These are phyloP conservation scores for Drosophila eohydei DNA, from an alignment of 2,888 invertebrate genomes.

Conservation along the genomic window DNA sequence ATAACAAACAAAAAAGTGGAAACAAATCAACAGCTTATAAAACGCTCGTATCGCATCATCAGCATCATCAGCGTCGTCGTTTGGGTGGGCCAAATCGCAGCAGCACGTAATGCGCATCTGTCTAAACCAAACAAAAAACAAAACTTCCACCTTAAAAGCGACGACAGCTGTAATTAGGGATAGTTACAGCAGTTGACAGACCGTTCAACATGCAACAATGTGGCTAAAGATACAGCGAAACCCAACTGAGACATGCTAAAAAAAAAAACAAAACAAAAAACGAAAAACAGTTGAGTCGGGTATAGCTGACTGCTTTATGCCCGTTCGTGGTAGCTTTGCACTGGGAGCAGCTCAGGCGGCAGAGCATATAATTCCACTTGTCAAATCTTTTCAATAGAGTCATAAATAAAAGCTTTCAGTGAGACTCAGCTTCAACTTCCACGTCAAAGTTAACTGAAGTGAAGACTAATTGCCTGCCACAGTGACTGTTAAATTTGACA, in stretches of 20 bases:
- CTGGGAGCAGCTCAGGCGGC: too few species aligned
- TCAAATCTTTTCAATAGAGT: too few species aligned
- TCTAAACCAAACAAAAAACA: not conserved
- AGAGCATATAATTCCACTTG: not conserved
- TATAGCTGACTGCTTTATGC: not conserved
- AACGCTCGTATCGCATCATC: conserved; percentile 4
- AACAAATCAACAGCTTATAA: conserved; percentile 6
- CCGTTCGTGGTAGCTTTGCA: not conserved
- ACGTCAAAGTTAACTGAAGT: too few species aligned
- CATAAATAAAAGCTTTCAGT: too few species aligned
- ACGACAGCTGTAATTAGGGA: conserved; percentile 23
- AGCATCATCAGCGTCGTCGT: not conserved
- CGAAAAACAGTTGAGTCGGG: not conserved
- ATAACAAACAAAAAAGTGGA: not conserved
- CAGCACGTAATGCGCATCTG: conserved; percentile 28
- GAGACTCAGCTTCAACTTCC: too few species aligned
- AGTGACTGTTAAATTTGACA: too few species aligned
- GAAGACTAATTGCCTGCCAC: too few species aligned
- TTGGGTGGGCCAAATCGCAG: conserved; percentile 1
- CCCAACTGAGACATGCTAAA: not conserved
- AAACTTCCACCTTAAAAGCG: conserved; percentile 5
- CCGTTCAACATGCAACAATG: conserved; percentile 16
- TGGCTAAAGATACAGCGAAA: conserved; percentile 6
- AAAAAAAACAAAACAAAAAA: too few species aligned
- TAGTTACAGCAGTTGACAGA: conserved; percentile 16